These are phyloP conservation scores for Monarcha castaneiventris DNA, from an alignment of 2,113 vertebrate species.

Conservation along the genomic window DNA sequence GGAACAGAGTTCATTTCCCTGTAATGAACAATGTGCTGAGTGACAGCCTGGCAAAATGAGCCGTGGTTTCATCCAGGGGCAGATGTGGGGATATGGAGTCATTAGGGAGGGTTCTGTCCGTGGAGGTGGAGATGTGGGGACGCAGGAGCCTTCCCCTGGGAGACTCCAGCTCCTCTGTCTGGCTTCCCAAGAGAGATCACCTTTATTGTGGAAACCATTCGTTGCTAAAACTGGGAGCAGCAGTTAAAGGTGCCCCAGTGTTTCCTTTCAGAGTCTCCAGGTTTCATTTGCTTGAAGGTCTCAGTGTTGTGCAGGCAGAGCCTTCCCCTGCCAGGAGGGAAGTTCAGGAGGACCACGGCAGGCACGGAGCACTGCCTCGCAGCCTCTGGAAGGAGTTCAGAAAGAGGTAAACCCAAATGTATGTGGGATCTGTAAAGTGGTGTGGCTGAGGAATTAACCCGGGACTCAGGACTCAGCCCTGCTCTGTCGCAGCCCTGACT, in stretches of 20 bases:
- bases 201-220: slow-evolving; percentile 46
- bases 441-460: neutral
- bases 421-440: neutral
- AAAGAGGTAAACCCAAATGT: neutral
- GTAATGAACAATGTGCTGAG: slow-evolving; percentile 65
- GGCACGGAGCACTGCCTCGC: neutral
- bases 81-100: neutral
- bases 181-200: slow-evolving; percentile 18
- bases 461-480: neutral
- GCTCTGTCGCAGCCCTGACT: neutral
- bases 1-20: slow-evolving; percentile 70
- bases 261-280: neutral
- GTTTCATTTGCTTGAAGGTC: neutral
- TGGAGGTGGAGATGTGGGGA: neutral
- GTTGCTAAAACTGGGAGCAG: slow-evolving; percentile 42
- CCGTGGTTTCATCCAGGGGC: neutral
- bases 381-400: neutral
- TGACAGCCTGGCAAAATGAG: slow-evolving; percentile 60
- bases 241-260: neutral
- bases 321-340: neutral
- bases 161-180: neutral
- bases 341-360: neutral
- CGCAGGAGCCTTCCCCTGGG: neutral
- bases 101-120: neutral
- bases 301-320: neutral